These are phyloP conservation scores for Cygnus buccinator DNA, from an alignment of 2,113 vertebrate genomes.

Conservation along the genomic window DNA sequence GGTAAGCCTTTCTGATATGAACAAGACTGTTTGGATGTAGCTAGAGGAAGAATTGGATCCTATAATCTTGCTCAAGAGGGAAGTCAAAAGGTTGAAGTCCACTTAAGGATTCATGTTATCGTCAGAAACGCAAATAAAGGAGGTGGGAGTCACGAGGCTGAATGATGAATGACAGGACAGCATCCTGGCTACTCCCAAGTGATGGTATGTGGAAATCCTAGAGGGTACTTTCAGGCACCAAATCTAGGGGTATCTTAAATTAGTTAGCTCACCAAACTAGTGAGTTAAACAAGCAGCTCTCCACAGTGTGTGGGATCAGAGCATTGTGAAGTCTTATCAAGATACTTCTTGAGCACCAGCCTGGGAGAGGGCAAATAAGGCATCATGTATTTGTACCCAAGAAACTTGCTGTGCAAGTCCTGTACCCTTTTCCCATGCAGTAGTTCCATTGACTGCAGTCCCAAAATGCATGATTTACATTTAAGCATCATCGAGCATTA, in stretches of 20 bases:
- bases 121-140: slow-evolving; percentile 15
- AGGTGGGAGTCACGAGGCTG: neutral
- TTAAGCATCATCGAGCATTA: neutral
- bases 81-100: neutral
- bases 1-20: neutral
- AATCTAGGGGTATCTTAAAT: neutral
- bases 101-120: neutral
- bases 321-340: neutral
- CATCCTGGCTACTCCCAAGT: neutral
- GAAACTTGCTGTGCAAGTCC: neutral
- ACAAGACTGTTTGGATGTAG: neutral
- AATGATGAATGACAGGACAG: neutral
- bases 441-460: neutral
- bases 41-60: neutral
- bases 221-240: neutral
- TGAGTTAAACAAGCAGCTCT: neutral
- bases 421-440: neutral
- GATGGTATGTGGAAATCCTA: neutral
- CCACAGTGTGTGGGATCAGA: neutral
- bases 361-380: neutral
- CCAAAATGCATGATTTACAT: neutral
- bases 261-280: neutral
- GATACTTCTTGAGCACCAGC: neutral
- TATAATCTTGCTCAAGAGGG: slow-evolving; percentile 17
- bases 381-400: neutral